phyloP scores from a whole-genome alignment of 2,888 invertebrate species.

The Ophion ellenae region DNA sequence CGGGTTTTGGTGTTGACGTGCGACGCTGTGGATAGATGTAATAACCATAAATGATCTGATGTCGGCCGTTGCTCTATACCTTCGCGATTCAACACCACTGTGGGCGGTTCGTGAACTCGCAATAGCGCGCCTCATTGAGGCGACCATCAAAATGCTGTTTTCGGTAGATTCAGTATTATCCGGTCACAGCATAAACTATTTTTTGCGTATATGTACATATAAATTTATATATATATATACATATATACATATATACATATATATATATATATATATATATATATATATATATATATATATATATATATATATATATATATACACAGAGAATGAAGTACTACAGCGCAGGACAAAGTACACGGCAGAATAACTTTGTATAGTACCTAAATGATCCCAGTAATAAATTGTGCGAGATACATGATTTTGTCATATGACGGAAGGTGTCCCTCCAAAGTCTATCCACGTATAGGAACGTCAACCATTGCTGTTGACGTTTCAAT shows the following conservation, averaged over 20 bases:
- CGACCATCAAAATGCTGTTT: slow-evolving; percentile 53
- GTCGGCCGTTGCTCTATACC: slow-evolving; percentile 40
- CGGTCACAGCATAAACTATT: slow-evolving; percentile 55
- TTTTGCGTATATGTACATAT: neutral
- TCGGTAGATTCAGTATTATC: slow-evolving; percentile 68
- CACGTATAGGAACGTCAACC: neutral
- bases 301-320: slow-evolving; percentile 10
- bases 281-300: slow-evolving; percentile 1
- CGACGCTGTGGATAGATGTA: slow-evolving; percentile 73
- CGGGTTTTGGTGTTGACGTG: slow-evolving; percentile 66
- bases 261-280: slow-evolving; percentile 2
- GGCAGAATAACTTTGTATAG: slow-evolving; percentile 64
- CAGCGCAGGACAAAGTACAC: slow-evolving; percentile 39
- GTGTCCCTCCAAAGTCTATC: neutral
- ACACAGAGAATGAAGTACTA: slow-evolving; percentile 33
- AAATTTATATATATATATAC: slow-evolving; percentile 10
- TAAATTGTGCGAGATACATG: slow-evolving; percentile 60
- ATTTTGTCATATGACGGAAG: neutral
- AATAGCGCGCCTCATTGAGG: slow-evolving; percentile 27
- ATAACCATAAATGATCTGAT: slow-evolving; percentile 64
- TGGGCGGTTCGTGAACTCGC: slow-evolving; percentile 16
- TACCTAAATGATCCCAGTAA: slow-evolving; percentile 60
- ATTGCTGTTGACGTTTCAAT: neutral
- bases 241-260: slow-evolving; percentile 2
- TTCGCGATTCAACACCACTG: slow-evolving; percentile 38